These are phyloP conservation scores for Gortyna flavago DNA, from an alignment of 2,888 invertebrate species.

Conservation along the genomic window DNA sequence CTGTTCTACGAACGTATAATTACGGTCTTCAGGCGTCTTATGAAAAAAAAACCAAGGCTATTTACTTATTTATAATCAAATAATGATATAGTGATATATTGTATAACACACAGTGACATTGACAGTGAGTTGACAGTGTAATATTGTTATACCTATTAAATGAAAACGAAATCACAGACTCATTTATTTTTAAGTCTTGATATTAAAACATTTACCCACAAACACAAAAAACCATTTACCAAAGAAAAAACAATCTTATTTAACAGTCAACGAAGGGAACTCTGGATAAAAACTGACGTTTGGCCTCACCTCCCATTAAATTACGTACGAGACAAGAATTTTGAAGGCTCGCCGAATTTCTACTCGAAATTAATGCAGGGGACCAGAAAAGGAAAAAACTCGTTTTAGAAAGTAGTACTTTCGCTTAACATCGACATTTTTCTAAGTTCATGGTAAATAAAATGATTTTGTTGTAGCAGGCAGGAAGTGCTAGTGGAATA, in stretches of 20 bases:
- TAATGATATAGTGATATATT: too few species aligned
- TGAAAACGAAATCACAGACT: neutral
- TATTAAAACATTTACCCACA: neutral
- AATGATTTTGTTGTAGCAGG: slow-evolving; percentile 51
- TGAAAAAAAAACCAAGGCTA: too few species aligned
- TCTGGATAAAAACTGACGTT: slow-evolving; percentile 66
- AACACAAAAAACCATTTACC: neutral
- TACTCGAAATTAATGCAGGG: slow-evolving; percentile 47
- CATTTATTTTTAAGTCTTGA: neutral
- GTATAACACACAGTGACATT: too few species aligned
- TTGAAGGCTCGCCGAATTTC: slow-evolving; percentile 66
- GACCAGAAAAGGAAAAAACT: slow-evolving; percentile 49
- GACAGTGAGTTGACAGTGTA: too few species aligned
- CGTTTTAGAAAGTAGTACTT: slow-evolving; percentile 66
- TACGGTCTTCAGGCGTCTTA: neutral
- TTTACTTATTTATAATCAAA: neutral
- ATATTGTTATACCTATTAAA: neutral
- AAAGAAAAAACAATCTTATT: slow-evolving; percentile 24
- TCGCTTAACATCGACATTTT: slow-evolving; percentile 44
- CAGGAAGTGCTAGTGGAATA: neutral
- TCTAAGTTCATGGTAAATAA: slow-evolving; percentile 39
- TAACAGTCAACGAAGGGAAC: slow-evolving; percentile 42
- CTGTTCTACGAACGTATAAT: neutral
- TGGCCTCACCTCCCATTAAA: slow-evolving; percentile 62
- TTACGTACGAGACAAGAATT: slow-evolving; percentile 75